Conservation (phyloP, 37 sponge, comb jelly and placozoan species). For the Haliclona indistincta region DNA sequence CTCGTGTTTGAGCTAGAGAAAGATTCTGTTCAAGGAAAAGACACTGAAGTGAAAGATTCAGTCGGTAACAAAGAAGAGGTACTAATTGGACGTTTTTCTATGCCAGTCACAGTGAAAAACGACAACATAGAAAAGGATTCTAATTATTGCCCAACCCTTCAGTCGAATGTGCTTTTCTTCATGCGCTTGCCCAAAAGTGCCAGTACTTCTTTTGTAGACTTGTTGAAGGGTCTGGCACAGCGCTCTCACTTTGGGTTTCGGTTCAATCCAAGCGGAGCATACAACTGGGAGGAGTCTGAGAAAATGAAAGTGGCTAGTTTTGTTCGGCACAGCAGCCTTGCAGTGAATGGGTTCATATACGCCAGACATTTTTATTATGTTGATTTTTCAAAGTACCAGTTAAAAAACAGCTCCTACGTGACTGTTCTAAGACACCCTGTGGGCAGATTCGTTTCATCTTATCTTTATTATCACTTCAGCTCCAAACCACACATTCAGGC, state of each 20-base stretch:
- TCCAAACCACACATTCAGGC: conserved; percentile 46
- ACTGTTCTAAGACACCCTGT: conserved; percentile 78
- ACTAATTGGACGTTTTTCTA: neutral
- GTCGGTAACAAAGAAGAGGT: no score
- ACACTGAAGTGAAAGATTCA: neutral
- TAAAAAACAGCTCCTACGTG: conserved; percentile 58
- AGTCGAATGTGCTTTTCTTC: conserved; percentile 52
- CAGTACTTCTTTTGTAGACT: conserved; percentile 73
- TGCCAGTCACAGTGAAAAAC: neutral
- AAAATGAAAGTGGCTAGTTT: conserved; percentile 22
- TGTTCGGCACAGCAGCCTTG: neutral
- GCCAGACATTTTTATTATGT: conserved; percentile 79
- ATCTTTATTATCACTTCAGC: conserved; percentile 84
- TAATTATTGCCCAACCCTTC: neutral
- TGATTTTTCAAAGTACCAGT: conserved; percentile 37
- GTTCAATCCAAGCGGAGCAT: conserved; percentile 75
- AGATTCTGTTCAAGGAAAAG: neutral
- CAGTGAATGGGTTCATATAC: conserved; percentile 33
- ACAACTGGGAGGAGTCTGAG: conserved; percentile 51
- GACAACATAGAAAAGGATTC: neutral
- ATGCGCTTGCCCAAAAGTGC: conserved; percentile 84
- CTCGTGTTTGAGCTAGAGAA: neutral
- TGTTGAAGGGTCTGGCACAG: conserved; percentile 34
- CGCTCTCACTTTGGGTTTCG: conserved; percentile 8
- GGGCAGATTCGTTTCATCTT: conserved; percentile 70